Conservation (phyloP, 2,888 invertebrate genomes). For the Amphipoea oculea region DNA sequence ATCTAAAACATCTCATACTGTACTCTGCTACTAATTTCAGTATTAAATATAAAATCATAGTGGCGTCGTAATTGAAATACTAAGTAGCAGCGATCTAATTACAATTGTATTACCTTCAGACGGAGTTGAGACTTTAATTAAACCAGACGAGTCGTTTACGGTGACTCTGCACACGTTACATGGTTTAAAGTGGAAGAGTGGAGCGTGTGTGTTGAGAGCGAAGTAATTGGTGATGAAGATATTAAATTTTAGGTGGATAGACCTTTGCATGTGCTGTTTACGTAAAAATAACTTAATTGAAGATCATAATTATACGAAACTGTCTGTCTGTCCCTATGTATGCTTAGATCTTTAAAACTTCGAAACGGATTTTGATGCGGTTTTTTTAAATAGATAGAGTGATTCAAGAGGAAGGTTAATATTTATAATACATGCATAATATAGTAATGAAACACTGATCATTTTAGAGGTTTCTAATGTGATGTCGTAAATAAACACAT, state of each 20-base stretch:
- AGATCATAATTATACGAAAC: no score
- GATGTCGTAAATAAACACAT: no score
- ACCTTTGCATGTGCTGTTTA: not conserved
- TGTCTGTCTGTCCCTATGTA: no score
- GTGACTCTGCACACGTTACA: conserved; percentile 41
- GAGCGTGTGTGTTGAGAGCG: conserved; percentile 12
- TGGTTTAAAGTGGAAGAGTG: not conserved
- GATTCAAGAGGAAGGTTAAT: no score
- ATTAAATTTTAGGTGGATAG: conserved; percentile 1
- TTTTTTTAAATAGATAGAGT: no score
- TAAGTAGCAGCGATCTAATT: conserved; percentile 65
- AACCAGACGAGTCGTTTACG: conserved; percentile 62
- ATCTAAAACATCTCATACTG: not conserved
- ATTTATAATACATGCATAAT: no score
- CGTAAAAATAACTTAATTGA: no score
- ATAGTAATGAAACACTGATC: no score
- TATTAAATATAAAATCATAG: conserved; percentile 56
- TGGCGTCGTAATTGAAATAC: conserved; percentile 62
- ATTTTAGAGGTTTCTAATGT: no score
- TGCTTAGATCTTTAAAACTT: no score
- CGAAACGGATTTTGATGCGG: no score
- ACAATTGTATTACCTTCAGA: conserved; percentile 59
- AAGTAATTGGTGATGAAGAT: conserved; percentile 24
- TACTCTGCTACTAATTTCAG: conserved; percentile 7
- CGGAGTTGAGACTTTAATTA: conserved; percentile 68